Evolutionary conservation across 2,113 vertebrate species (phyloP).

Genomic region (Pelobates fuscus): DNA sequence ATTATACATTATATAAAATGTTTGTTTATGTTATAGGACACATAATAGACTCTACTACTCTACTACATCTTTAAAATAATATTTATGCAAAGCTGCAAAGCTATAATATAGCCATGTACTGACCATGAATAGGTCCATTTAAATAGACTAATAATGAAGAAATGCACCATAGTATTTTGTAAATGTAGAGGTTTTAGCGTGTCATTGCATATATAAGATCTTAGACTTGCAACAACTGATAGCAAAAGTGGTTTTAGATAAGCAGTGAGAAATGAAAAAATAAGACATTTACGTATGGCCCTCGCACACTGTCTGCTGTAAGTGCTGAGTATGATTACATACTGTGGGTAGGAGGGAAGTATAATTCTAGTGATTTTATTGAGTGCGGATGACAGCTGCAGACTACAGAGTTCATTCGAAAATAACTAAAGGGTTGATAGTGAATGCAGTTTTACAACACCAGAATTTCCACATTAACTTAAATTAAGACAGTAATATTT

Average conservation of each 20-base stretch:
- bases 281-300: background rate
- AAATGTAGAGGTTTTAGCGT: background rate
- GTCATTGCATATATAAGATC: background rate
- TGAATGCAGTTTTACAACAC: background rate
- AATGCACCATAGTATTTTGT: too few species aligned
- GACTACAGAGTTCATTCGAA: background rate
- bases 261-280: background rate
- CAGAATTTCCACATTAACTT: too few species aligned
- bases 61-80: too few species aligned
- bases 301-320: background rate
- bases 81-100: too few species aligned
- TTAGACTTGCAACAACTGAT: background rate
- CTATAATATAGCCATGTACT: too few species aligned
- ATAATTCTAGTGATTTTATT: background rate
- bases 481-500: too few species aligned
- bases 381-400: background rate
- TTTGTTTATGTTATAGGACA: too few species aligned
- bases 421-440: background rate
- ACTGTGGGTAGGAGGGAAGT: background rate
- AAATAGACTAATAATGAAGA: too few species aligned
- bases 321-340: background rate
- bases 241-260: background rate
- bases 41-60: too few species aligned
- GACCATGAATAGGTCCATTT: too few species aligned
- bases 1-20: too few species aligned